Conservation (phyloP, 1,140 invertebrate genomes). For the Eriocheir sinensis region DNA sequence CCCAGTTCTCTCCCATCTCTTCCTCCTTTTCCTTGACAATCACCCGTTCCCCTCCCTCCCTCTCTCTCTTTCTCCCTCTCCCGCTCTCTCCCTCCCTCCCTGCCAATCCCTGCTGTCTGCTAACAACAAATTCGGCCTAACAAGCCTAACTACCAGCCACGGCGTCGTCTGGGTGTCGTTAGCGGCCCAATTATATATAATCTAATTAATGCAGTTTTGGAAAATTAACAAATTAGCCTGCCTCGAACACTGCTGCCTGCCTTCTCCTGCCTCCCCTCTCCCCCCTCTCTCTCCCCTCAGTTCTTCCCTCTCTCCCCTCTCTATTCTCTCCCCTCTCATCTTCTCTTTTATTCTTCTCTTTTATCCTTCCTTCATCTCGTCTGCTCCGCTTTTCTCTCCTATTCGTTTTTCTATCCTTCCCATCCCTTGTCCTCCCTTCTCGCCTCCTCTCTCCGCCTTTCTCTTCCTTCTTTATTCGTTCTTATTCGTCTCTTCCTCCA, state of each 20-base stretch:
- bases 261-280: neutral
- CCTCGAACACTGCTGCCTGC: slow-evolving; percentile 54
- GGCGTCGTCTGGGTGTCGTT: slow-evolving; percentile 46
- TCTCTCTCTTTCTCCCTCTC: neutral
- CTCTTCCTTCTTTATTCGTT: neutral
- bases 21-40: neutral
- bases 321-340: neutral
- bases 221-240: slow-evolving; percentile 66
- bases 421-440: neutral
- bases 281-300: neutral
- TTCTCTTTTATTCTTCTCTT: neutral
- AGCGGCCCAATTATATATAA: slow-evolving; percentile 71
- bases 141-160: slow-evolving; percentile 45
- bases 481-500: neutral
- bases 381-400: neutral
- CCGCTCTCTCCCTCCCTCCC: neutral
- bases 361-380: neutral
- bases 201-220: slow-evolving; percentile 70
- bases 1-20: neutral
- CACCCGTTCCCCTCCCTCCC: neutral
- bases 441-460: neutral
- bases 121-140: slow-evolving; percentile 56
- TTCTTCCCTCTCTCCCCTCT: neutral
- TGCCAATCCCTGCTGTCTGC: slow-evolving; percentile 7
- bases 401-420: neutral